phyloP scores from a whole-genome alignment of 2,113 vertebrate species.

The Calypte anna region DNA sequence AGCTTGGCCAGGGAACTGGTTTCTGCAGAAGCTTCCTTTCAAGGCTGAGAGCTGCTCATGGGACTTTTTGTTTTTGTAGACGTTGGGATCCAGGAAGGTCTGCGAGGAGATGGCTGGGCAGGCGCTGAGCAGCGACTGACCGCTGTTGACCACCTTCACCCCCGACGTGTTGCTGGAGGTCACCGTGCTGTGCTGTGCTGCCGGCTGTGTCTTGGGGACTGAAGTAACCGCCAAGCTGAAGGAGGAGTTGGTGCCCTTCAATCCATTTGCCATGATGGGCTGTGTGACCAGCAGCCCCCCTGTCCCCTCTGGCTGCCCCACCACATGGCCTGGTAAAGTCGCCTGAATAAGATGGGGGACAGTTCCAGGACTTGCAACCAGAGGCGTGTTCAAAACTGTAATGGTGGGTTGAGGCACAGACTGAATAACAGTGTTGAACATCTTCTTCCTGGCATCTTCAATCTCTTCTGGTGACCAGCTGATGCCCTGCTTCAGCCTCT shows the following conservation, averaged over 20 bases:
- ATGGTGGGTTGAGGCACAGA: slow-evolving; percentile 87
- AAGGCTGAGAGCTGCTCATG: slow-evolving; percentile 90
- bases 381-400: slow-evolving; percentile 89
- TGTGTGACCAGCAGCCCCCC: slow-evolving; percentile 92
- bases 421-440: slow-evolving; percentile 98
- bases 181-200: slow-evolving; percentile 81
- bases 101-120: slow-evolving; percentile 78
- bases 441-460: slow-evolving; percentile 96
- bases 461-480: slow-evolving; percentile 99
- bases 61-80: slow-evolving; percentile 96
- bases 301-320: slow-evolving; percentile 83
- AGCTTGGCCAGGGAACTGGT: slow-evolving; percentile 92
- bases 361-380: slow-evolving; percentile 83
- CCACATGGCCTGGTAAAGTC: slow-evolving; percentile 80
- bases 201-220: slow-evolving; percentile 81
- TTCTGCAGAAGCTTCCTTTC: slow-evolving; percentile 91
- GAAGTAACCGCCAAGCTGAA: slow-evolving; percentile 86
- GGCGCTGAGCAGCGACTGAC: slow-evolving; percentile 74
- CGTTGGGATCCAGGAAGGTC: slow-evolving; percentile 84
- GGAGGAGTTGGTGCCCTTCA: slow-evolving; percentile 88
- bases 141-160: slow-evolving; percentile 78
- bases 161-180: slow-evolving; percentile 69
- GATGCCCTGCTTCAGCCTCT: slow-evolving; percentile 96
- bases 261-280: slow-evolving; percentile 89
- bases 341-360: slow-evolving; percentile 90